Base-by-base conservation (phyloP, 2,113 vertebrate genomes). In the Colius striatus region DNA sequence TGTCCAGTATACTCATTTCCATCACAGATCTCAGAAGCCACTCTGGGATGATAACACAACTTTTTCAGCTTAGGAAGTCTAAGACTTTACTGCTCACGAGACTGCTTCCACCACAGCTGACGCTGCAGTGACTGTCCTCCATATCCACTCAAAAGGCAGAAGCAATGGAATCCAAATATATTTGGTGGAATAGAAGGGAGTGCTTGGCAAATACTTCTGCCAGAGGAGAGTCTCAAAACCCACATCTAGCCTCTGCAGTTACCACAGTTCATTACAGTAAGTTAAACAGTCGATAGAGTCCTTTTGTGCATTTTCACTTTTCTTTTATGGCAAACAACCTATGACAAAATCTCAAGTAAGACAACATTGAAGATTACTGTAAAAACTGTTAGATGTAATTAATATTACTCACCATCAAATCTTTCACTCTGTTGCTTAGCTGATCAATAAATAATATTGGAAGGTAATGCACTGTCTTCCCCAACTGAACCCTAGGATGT, bases 381-480 rank as follows among this genome's bases (percentile, higher is more conserved):
- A 81, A 89, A 47, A 90, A 74, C 5, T 75, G 21, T 82, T 82
- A 95, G 88, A 90, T 13, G 25, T 73, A 93, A 94, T 80, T 91
- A 88, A 92, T 91, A 77, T 45, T 79, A 96, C 98, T 97, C 96
- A 99, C 99, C 98, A 99, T 97, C 70, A 99, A 97, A 97, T 99
- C 99, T 96, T 99, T 99, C 91, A 99, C 99, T 74, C 99, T 98
- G 97, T 99, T 99, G 97, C 99, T 99, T 96, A 99, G 98, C 95
- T 99, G 99, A 96, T 99, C 99, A 43, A 99, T 98, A 98, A 99
- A 99, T 95, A 99, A 98, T 98, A 99, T 99, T 84, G 99, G 99
- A 94, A 99, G 98, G 97, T 99, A 99, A 95, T 99, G 98, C 95
- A 99, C 98, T n/a, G 98, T 99, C 92, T 98, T 99, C 70, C 99